Base-by-base conservation (phyloP, 1,140 invertebrate genomes). In the Fragariocoptes setiger region DNA sequence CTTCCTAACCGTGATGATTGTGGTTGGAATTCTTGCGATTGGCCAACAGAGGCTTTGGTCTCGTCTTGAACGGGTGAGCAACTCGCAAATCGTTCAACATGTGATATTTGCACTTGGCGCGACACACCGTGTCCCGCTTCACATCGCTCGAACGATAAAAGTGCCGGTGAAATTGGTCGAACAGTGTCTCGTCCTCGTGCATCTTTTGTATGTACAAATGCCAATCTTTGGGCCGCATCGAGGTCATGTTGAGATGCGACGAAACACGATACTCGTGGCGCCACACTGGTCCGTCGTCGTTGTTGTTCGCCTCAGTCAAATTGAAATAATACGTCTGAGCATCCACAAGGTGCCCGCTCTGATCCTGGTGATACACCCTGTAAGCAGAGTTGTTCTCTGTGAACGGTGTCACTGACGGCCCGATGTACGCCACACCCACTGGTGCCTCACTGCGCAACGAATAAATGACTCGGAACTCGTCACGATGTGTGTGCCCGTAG, bases 241-340 rank as follows among this genome's bases (percentile, higher is more conserved):
- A 8, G 12, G 69, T 59, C 70, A 86, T 72, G 44, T 71, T 67
- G 54, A 77, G 85, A 1, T 74, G 69, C 36, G 76, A 67, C 43
- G 73, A 58, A 0, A 74, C 74, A n/a, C 71, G 74, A 51, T 86
- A 86, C 38, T 78, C 59, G 57, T 80, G 77, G 51, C 76, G 73
- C 78, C 78, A 88, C 43, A 76, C 72, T 1, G 78, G 77, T 4
- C 43, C 43, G 5, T 49, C 39, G 35, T 42, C 42, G 3, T 48
- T 38, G 12, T 48, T 44, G 59, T 92, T 94, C 0, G 82, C 80
- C 58, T 85, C 76, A 49, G 78, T 76, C n/a, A 94, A 55, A 56
- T 92, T 86, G 71, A 90, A 78, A 16, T 79, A 74, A 73, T 80
- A 90, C 1, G 75, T 83, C 54, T 88, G 78, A 52, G 86, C 80